Conservation (phyloP, 2,888 invertebrate genomes). For the Chrysina gloriosa region DNA sequence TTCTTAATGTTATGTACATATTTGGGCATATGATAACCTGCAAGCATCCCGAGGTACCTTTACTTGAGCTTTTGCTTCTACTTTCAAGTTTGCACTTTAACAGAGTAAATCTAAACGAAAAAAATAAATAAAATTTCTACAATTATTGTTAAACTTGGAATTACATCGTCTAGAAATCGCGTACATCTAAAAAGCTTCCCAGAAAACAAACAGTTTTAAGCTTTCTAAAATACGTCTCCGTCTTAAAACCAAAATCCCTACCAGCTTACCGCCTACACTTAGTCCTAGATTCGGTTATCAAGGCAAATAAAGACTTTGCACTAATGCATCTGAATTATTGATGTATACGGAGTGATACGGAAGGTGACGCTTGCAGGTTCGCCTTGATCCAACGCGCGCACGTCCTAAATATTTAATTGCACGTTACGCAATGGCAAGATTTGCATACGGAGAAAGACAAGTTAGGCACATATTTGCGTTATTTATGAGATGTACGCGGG, state of each 20-base stretch:
- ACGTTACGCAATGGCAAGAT: slow-evolving; percentile 22
- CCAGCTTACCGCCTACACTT: slow-evolving; percentile 2
- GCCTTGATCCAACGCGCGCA: background rate
- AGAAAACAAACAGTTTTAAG: background rate
- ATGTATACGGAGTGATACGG: slow-evolving; percentile 33
- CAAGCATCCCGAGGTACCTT: no score
- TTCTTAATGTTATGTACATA: no score
- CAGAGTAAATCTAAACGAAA: no score
- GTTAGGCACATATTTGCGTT: slow-evolving; percentile 34
- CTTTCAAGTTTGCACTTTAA: no score
- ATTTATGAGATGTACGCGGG: slow-evolving; percentile 12
- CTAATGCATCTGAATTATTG: slow-evolving; percentile 32
- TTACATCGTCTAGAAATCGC: no score
- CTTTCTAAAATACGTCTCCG: background rate
- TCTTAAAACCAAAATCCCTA: slow-evolving; percentile 15
- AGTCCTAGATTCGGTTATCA: slow-evolving; percentile 5
- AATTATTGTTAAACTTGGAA: no score
- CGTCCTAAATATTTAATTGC: slow-evolving; percentile 22
- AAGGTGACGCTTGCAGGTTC: background rate
- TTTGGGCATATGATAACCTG: no score
- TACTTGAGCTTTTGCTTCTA: no score
- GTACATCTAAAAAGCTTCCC: no score
- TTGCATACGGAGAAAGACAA: slow-evolving; percentile 27
- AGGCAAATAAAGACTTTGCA: background rate
- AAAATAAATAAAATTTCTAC: no score